Conservation (phyloP, 2,797 vertebrate genomes). For the Chelonia mydas region DNA sequence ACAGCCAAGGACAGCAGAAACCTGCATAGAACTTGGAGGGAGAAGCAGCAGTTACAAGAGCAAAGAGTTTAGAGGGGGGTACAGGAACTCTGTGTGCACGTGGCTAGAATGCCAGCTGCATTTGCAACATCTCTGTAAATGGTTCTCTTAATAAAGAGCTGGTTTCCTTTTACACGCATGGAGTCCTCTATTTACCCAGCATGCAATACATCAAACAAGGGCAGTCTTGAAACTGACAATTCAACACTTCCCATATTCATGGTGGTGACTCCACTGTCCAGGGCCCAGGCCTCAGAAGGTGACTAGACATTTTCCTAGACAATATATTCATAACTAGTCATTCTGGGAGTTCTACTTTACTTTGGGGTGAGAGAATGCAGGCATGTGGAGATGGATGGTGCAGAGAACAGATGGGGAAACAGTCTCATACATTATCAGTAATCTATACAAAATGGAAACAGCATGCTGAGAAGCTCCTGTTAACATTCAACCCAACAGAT, state of each 20-base stretch:
- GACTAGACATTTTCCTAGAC: neutral
- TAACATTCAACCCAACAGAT: neutral
- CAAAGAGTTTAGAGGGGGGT: neutral
- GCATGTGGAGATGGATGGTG: neutral
- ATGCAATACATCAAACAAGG: neutral
- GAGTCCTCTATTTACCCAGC: constrained; percentile 24
- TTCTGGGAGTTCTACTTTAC: neutral
- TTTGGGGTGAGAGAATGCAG: neutral
- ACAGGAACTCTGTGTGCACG: neutral
- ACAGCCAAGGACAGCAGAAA: neutral
- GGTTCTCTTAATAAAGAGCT: neutral
- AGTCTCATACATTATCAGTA: too few species aligned
- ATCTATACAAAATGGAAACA: neutral
- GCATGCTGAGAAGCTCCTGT: neutral
- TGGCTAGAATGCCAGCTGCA: neutral
- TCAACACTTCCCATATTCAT: neutral
- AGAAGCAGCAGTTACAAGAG: rapidly evolving
- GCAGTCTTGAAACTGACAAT: neutral
- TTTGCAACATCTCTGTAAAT: neutral
- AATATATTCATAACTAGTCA: neutral
- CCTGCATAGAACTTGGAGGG: neutral
- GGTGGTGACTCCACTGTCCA: neutral
- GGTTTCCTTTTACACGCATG: neutral
- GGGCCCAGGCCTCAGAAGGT: neutral
- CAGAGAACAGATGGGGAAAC: too few species aligned